These are phyloP conservation scores for Xenus cinereus DNA, from an alignment of 2,113 vertebrate genomes.

Conservation along the genomic window DNA sequence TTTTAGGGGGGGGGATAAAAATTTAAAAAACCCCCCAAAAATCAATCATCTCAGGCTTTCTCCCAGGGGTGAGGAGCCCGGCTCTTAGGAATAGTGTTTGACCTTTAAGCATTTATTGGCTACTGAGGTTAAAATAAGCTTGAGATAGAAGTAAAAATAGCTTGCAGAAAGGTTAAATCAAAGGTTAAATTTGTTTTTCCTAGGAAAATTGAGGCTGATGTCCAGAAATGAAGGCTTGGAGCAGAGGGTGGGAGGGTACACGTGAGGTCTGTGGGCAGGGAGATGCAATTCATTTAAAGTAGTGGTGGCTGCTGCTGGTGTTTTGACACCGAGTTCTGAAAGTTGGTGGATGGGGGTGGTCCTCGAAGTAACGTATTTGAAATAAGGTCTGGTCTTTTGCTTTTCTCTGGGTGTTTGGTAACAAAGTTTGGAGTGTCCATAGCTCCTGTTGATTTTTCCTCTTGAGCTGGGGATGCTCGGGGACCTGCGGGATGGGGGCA, in stretches of 20 bases:
- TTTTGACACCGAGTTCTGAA: constrained; percentile 23
- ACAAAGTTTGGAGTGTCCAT: not conserved
- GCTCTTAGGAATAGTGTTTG: constrained; percentile 39
- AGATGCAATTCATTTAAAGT: not conserved
- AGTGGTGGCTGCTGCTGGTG: constrained; percentile 41
- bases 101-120: constrained; percentile 63
- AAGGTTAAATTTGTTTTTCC: constrained; percentile 62
- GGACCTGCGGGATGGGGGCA: not conserved
- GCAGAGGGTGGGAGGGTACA: not conserved
- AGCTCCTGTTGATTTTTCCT: not conserved
- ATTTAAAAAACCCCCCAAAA: not conserved
- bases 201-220: constrained; percentile 35
- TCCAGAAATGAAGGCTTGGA: not conserved
- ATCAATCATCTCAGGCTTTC: not conserved
- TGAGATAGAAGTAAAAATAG: constrained; percentile 53
- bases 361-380: not conserved
- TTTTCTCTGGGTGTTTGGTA: not conserved
- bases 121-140: constrained; percentile 59
- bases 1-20: not conserved
- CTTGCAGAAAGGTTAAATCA: constrained; percentile 58
- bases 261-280: not conserved
- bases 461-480: not conserved
- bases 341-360: not conserved
- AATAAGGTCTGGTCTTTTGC: not conserved
- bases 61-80: not conserved